These are phyloP conservation scores for Drosophila suboccidentalis DNA, from an alignment of 2,888 invertebrate genomes.

Conservation along the genomic window DNA sequence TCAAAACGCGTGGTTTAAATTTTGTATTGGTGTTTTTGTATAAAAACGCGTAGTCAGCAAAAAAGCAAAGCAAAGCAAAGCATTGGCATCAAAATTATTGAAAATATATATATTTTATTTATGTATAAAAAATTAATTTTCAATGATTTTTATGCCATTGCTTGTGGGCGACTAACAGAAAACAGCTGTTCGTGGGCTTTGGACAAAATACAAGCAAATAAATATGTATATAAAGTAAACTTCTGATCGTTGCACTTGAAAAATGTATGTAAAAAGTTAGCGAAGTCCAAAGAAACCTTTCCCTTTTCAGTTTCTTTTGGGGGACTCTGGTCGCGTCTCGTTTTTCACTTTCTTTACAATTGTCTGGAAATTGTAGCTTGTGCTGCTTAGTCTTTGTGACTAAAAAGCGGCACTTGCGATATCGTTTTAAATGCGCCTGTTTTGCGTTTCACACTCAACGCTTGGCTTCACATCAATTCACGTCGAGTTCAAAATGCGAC, in stretches of 20 bases:
- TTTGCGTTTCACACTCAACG: slow-evolving; percentile 75
- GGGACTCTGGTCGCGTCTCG: slow-evolving; percentile 29
- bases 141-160: slow-evolving; percentile 59
- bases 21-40: slow-evolving; percentile 26
- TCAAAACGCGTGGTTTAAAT: slow-evolving; percentile 70
- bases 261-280: slow-evolving; percentile 29
- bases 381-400: slow-evolving; percentile 68
- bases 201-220: slow-evolving; percentile 3
- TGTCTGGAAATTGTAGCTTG: slow-evolving; percentile 54
- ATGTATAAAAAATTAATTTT: slow-evolving; percentile 47
- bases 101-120: slow-evolving; percentile 48
- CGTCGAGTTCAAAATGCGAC: slow-evolving; percentile 49
- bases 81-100: slow-evolving; percentile 61
- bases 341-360: slow-evolving; percentile 80
- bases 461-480: slow-evolving; percentile 72
- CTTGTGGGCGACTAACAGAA: slow-evolving; percentile 59
- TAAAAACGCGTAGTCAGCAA: slow-evolving; percentile 67
- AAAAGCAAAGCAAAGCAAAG: slow-evolving; percentile 29
- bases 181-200: slow-evolving; percentile 63
- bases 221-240: slow-evolving; percentile 15
- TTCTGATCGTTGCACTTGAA: slow-evolving; percentile 67
- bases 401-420: slow-evolving; percentile 47
- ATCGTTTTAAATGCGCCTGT: slow-evolving; percentile 54
- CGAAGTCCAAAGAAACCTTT: slow-evolving; percentile 55
- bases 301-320: slow-evolving; percentile 50